These are phyloP conservation scores for Pelvicachromis taeniatus DNA, from an alignment of 2,113 vertebrate genomes.

Conservation along the genomic window DNA sequence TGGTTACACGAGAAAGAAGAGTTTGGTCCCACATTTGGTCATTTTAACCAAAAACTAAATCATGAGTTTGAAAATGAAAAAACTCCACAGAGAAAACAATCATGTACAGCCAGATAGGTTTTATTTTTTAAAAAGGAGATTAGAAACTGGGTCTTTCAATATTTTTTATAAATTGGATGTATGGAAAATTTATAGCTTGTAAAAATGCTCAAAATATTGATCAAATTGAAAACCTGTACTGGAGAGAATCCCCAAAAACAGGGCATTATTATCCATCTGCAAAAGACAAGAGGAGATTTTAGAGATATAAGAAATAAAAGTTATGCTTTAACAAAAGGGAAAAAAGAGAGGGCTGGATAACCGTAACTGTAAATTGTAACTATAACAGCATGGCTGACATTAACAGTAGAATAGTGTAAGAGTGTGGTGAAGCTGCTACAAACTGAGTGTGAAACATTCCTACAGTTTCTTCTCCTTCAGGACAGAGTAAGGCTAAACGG, in stretches of 20 bases:
- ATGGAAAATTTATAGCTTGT: neutral
- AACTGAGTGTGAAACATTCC: neutral
- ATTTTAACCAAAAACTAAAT: neutral
- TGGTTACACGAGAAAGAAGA: neutral
- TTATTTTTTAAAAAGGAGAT: neutral
- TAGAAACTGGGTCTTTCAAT: neutral
- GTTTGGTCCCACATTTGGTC: neutral
- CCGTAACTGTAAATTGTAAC: neutral
- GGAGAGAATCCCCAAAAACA: neutral
- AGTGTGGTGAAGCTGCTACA: neutral
- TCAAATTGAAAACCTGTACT: neutral
- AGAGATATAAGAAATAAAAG: neutral
- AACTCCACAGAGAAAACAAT: neutral
- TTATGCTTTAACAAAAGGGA: neutral
- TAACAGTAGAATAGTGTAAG: neutral
- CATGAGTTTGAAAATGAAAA: neutral
- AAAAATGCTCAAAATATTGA: neutral
- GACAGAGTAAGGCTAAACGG: conserved; percentile 13
- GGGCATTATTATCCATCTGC: neutral
- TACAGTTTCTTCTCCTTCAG: neutral
- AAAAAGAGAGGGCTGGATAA: neutral
- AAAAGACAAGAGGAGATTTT: neutral
- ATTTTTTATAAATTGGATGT: neutral
- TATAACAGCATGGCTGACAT: neutral
- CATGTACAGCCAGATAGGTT: neutral